These are phyloP conservation scores for Pteropus rufus DNA, from an alignment of 2,797 vertebrate genomes.

Conservation along the genomic window DNA sequence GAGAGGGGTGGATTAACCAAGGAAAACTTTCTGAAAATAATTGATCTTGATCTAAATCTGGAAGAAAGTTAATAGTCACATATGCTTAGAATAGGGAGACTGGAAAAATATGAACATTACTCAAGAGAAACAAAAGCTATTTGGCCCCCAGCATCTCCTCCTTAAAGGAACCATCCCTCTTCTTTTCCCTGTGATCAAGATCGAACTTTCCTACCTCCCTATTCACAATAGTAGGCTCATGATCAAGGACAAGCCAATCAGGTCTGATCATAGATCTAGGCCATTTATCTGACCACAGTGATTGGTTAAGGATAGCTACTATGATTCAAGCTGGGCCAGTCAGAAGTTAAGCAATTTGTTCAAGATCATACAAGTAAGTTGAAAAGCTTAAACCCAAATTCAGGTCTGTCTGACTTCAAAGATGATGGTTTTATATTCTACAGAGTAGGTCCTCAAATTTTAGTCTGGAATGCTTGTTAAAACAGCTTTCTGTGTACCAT, in stretches of 20 bases:
- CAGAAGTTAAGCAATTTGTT: background rate
- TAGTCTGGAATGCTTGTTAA: background rate
- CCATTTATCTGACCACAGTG: background rate
- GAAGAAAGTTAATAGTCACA: background rate
- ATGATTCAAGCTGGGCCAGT: background rate
- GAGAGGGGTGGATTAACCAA: background rate
- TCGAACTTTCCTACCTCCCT: background rate
- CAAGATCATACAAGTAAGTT: background rate
- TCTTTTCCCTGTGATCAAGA: background rate
- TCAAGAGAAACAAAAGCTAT: background rate
- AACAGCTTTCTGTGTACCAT: background rate
- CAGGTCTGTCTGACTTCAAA: background rate
- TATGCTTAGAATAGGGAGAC: background rate
- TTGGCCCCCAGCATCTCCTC: background rate
- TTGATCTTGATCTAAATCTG: background rate
- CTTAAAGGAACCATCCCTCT: background rate
- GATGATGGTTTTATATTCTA: background rate
- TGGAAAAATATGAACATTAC: background rate
- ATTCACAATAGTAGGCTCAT: background rate
- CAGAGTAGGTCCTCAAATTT: background rate
- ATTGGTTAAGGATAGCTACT: background rate
- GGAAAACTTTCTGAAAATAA: background rate
- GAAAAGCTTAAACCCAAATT: background rate
- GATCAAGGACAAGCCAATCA: background rate
- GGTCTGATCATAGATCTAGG: background rate